These are phyloP conservation scores for Tupaia tana DNA, from an alignment of 2,113 vertebrate genomes.

Conservation along the genomic window DNA sequence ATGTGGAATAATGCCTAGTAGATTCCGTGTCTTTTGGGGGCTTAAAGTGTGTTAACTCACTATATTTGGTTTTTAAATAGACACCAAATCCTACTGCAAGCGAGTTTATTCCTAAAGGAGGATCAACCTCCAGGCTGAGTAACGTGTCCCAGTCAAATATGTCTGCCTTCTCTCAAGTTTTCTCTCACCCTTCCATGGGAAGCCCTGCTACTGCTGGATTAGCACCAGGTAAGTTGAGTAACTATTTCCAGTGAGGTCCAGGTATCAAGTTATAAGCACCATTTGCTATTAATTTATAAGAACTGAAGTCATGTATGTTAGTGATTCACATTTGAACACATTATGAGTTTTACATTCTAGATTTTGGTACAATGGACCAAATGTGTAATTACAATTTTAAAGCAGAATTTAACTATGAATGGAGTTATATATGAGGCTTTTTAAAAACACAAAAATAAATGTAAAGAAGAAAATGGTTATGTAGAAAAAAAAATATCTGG, in stretches of 20 bases:
- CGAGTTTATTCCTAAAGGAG: slow-evolving; percentile 99
- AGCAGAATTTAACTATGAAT: slow-evolving; percentile 54
- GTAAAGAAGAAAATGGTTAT: slow-evolving; percentile 39
- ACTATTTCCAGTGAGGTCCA: slow-evolving; percentile 72
- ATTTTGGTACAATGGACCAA: neutral
- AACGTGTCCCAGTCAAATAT: slow-evolving; percentile 94
- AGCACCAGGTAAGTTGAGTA: slow-evolving; percentile 92
- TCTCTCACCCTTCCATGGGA: slow-evolving; percentile 95
- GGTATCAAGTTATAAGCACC: slow-evolving; percentile 49
- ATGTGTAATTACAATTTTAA: slow-evolving; percentile 40
- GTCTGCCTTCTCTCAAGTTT: slow-evolving; percentile 97
- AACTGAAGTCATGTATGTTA: slow-evolving; percentile 27
- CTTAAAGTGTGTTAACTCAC: slow-evolving; percentile 76
- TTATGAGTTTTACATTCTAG: slow-evolving; percentile 26
- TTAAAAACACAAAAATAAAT: slow-evolving; percentile 47
- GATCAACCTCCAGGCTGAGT: slow-evolving; percentile 93
- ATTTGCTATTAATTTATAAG: slow-evolving; percentile 33
- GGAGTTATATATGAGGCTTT: neutral
- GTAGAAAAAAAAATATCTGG: neutral
- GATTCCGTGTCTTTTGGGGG: slow-evolving; percentile 54
- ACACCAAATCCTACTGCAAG: slow-evolving; percentile 97
- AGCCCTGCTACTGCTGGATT: slow-evolving; percentile 93
- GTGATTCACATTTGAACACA: slow-evolving; percentile 38
- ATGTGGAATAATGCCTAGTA: slow-evolving; percentile 64
- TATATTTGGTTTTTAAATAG: slow-evolving; percentile 89